Evolutionary conservation across 2,888 invertebrate species (phyloP).

Genomic region (Phania funesta): DNA sequence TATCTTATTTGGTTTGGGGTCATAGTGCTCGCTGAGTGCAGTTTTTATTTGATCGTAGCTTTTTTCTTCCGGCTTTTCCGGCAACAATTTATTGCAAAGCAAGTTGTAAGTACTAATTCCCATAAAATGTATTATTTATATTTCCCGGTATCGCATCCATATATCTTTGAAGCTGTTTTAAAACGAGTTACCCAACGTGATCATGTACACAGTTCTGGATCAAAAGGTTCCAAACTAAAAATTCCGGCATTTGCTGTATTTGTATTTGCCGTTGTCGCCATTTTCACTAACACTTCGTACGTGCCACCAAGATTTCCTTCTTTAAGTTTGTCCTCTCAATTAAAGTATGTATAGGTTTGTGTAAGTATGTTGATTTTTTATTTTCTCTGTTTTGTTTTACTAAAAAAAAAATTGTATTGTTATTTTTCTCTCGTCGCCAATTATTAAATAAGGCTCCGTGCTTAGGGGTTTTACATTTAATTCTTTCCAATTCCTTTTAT

Average conservation of each 20-base stretch:
- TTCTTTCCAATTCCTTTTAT: neutral
- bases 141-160: too few relatives aligned
- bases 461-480: neutral
- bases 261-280: too few relatives aligned
- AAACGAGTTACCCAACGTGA: too few relatives aligned
- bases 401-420: neutral
- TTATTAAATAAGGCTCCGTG: neutral
- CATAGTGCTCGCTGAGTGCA: slow-evolving; percentile 21
- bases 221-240: too few relatives aligned
- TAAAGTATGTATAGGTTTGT: neutral
- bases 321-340: neutral
- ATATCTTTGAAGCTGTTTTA: too few relatives aligned
- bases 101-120: too few relatives aligned
- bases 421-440: neutral
- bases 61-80: neutral
- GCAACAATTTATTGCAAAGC: neutral
- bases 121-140: too few relatives aligned
- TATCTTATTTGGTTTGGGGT: slow-evolving; percentile 70
- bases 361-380: neutral
- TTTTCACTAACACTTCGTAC: neutral
- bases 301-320: neutral
- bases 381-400: neutral
- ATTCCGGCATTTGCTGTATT: too few relatives aligned
- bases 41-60: neutral
- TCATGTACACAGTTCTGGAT: too few relatives aligned